These are phyloP conservation scores for Physella acuta DNA, from an alignment of 1,140 invertebrate genomes.

Conservation along the genomic window DNA sequence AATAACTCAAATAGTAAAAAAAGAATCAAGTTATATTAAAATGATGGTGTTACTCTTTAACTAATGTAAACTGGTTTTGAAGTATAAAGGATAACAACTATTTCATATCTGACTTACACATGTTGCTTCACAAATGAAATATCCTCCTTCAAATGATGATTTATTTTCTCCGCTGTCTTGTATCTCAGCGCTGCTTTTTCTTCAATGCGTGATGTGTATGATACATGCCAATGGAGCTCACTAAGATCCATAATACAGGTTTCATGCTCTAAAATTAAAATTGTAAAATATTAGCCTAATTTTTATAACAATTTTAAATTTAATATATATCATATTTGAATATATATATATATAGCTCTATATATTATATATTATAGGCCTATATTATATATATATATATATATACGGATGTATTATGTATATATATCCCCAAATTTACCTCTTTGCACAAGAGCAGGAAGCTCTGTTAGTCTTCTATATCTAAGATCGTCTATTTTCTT, in stretches of 20 bases:
- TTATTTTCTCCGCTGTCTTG: conserved; percentile 45
- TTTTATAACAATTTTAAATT: too few relatives aligned
- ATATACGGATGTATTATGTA: too few relatives aligned
- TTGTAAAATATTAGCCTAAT: too few relatives aligned
- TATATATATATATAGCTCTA: too few relatives aligned
- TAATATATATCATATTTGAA: too few relatives aligned
- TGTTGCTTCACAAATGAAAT: conserved; percentile 55
- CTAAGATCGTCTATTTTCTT: conserved; percentile 50
- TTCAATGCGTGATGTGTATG: conserved; percentile 44
- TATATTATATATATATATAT: too few relatives aligned
- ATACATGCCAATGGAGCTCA: conserved; percentile 55
- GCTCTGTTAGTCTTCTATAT: conserved; percentile 41
- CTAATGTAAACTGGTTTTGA: background rate
- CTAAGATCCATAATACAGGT: conserved; percentile 53
- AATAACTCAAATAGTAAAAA: too few relatives aligned
- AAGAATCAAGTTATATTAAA: background rate
- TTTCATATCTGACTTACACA: conserved; percentile 38
- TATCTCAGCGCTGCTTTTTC: conserved; percentile 43
- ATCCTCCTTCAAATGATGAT: conserved; percentile 52
- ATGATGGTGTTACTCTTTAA: background rate
- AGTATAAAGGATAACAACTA: background rate
- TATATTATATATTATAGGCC: too few relatives aligned
- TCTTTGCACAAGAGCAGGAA: conserved; percentile 54
- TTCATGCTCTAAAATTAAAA: conserved; percentile 53
- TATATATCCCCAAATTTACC: too few relatives aligned